Conservation (phyloP, 2,797 vertebrate genomes). For the Brachyalestes nurse region DNA sequence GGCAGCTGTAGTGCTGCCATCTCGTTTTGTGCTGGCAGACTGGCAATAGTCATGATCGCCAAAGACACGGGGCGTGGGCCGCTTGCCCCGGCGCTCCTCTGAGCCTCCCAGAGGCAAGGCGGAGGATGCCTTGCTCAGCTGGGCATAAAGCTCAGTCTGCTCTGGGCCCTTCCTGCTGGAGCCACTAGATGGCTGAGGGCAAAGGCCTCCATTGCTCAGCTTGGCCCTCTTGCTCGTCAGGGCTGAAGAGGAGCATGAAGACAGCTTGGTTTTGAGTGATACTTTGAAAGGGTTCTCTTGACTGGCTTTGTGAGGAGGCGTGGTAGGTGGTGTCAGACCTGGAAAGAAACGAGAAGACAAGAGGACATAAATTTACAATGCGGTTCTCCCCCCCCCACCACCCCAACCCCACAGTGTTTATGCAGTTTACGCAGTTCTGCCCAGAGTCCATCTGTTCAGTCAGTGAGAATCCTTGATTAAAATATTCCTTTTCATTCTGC, state of each 20-base stretch:
- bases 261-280: slow-evolving; percentile 94
- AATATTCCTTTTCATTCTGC: slow-evolving; percentile 77
- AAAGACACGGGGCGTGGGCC: slow-evolving; percentile 86
- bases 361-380: slow-evolving; percentile 17
- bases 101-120: slow-evolving; percentile 78
- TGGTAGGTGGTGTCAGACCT: slow-evolving; percentile 99
- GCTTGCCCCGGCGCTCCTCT: slow-evolving; percentile 88
- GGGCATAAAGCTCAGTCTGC: slow-evolving; percentile 94
- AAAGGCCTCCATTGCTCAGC: slow-evolving; percentile 84
- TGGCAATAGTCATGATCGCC: slow-evolving; percentile 99
- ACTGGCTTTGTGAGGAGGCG: slow-evolving; percentile 99
- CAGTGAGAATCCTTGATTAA: slow-evolving; percentile 74
- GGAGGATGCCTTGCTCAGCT: slow-evolving; percentile 90
- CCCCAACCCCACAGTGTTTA: not conserved
- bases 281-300: slow-evolving; percentile 98
- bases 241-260: slow-evolving; percentile 92
- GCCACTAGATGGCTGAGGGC: slow-evolving; percentile 83
- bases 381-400: no score
- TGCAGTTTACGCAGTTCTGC: not conserved
- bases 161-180: slow-evolving; percentile 87
- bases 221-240: slow-evolving; percentile 90
- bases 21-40: slow-evolving; percentile 86
- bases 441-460: not conserved
- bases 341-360: slow-evolving; percentile 55
- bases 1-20: slow-evolving; percentile 66